A percentile compares a stretch with the other conserved stretches of the same genome.
Conservation (phyloP, 2,888 invertebrate species). For the Diachrysia chrysitis region DNA sequence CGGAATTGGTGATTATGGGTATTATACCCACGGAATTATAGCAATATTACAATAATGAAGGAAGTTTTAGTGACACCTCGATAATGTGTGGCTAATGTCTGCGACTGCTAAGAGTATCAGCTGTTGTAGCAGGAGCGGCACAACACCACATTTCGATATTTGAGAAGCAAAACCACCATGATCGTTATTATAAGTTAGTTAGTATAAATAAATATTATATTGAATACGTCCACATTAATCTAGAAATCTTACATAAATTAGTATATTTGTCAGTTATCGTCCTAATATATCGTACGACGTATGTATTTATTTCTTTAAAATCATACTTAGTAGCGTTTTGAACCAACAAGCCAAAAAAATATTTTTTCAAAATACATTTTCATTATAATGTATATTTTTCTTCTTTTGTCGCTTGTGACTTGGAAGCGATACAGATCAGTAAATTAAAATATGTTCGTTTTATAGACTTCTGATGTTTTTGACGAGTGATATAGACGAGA, state of each 20-base stretch:
- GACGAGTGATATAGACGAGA: conserved; percentile 26
- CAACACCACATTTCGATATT: not conserved
- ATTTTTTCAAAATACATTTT: too few relatives aligned
- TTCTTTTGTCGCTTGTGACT: not conserved
- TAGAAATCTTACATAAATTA: not conserved
- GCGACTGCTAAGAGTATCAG: conserved; percentile 14
- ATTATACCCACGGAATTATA: not conserved
- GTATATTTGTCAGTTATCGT: not conserved
- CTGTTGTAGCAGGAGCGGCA: not conserved
- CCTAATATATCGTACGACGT: too few relatives aligned
- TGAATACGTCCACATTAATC: too few relatives aligned
- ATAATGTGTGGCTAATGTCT: conserved; percentile 8
- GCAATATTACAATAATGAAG: conserved; percentile 7
- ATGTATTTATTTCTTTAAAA: too few relatives aligned
- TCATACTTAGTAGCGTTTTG: too few relatives aligned
- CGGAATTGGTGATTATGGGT: conserved; percentile 11
- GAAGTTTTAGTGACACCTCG: conserved; percentile 15
- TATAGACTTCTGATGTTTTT: conserved; percentile 10
- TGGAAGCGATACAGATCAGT: not conserved
- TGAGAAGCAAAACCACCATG: not conserved
- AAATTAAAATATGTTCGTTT: conserved; percentile 15
- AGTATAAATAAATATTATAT: too few relatives aligned
- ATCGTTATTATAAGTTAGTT: too few relatives aligned
- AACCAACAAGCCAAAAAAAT: not conserved
- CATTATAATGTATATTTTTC: not conserved